Base-by-base conservation (phyloP, 2,888 invertebrate genomes). In the Brenthis daphne region DNA sequence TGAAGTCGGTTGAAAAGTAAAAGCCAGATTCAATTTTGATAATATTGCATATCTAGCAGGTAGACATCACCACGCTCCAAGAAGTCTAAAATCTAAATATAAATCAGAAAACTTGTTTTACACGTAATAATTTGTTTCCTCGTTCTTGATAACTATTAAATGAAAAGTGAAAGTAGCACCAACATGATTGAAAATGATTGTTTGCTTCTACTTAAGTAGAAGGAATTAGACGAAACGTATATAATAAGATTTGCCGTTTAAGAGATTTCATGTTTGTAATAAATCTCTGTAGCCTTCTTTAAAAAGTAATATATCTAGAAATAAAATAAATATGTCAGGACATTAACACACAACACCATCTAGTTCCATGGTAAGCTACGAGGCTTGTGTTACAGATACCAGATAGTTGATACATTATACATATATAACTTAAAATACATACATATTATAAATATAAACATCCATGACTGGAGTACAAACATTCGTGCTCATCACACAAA, bases 91-190 rank as follows among this genome's bases (percentile, higher is more conserved):
- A 24, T 29, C 8, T 58, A 6, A 58, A 58, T 58, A 14, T 14
- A 58, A 58, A 48, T 48, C 12, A 48, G 58, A 24, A 47, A 58
- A 48, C 48, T 5, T 24, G 48, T 58, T 58, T 57, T 24, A 58
- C 24, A 60, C 48, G 58, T 60, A 50, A 48, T 60, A 60, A 29
- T 60, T 60, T 50, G n/a, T 58, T 58, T 58, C 58, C 58, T 58
- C 58, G 5, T 50, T 50, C n/a, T 29, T 29, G 24, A 24, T 60
- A 29, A 60, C 29, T 58, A 58, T 60, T 48, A 50, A 60, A 50
- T 50, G 48, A 50, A 60, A 50, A 60, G 60, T 50, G 60, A 60
- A 60, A 60, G 60, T 60, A 12, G 48, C 4, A n/a, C n/a, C 58
- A 60, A 29, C 50, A 29, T 60, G 24, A 50, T 50, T 60, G 50